Percentiles rank a stretch among this genome's conserved stretches.
Evolutionary conservation across 1,140 invertebrate species (phyloP).

Genomic region (Steinernema khuongi): DNA sequence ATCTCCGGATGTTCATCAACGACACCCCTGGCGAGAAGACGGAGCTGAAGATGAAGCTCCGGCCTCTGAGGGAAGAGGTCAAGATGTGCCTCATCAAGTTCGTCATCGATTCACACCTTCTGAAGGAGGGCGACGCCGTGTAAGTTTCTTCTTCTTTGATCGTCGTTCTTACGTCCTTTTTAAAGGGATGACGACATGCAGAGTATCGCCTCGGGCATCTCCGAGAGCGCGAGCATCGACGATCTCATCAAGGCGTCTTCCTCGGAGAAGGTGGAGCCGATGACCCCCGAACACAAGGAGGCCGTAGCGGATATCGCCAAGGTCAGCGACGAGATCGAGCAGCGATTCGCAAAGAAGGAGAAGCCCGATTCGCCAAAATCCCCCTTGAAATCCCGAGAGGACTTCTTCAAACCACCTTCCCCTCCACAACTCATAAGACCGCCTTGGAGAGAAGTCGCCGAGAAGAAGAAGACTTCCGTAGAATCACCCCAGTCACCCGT

Average conservation of each 20-base stretch:
- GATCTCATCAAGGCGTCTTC: background rate
- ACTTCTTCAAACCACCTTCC: background rate
- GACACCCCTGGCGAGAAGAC: constrained; percentile 35
- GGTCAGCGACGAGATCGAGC: constrained; percentile 27
- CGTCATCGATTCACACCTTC: constrained; percentile 27
- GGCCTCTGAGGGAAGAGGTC: constrained; percentile 43
- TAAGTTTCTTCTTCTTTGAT: constrained; percentile 28
- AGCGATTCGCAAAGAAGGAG: constrained; percentile 14
- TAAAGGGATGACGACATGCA: constrained; percentile 26
- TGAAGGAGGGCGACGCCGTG: constrained; percentile 34
- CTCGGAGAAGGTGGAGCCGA: background rate
- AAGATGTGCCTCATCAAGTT: constrained; percentile 38
- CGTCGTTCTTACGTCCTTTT: background rate
- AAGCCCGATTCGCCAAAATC: background rate
- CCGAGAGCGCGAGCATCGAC: background rate
- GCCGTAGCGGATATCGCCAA: constrained; percentile 11
- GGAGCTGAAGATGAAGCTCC: constrained; percentile 49
- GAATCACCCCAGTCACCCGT: background rate
- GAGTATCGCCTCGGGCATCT: constrained; percentile 19
- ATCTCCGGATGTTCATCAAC: constrained; percentile 45
- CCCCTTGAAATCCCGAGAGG: background rate
- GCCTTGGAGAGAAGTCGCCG: constrained; percentile 2
- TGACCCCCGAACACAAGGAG: background rate
- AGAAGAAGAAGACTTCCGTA: background rate
- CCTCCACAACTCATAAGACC: background rate